Evolutionary conservation across 2,797 vertebrate genomes (phyloP).

Genomic region (Nyctalus aviator): DNA sequence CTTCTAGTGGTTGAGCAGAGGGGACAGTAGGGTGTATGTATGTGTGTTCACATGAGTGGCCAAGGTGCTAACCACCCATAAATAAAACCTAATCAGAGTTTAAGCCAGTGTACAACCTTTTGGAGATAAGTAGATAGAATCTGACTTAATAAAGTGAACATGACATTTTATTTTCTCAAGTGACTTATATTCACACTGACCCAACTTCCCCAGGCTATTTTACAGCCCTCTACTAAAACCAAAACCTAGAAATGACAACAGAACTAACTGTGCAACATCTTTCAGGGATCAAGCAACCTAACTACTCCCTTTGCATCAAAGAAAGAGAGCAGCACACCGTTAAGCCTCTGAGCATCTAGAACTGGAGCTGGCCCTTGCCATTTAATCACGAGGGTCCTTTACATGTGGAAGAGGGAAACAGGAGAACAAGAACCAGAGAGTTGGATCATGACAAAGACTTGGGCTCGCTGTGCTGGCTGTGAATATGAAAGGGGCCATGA

Average conservation of each 20-base stretch:
- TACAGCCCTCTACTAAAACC: not conserved
- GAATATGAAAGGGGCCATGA: not conserved
- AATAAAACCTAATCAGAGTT: slow-evolving; percentile 8
- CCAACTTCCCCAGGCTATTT: not conserved
- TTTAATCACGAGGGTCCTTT: not conserved
- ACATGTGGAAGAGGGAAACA: not conserved
- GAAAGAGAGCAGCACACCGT: not conserved
- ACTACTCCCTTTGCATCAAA: not conserved
- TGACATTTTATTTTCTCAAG: slow-evolving; percentile 18
- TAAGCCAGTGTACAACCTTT: not conserved
- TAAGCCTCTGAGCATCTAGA: not conserved
- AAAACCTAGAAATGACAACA: slow-evolving; percentile 32
- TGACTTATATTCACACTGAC: not conserved
- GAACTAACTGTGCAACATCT: not conserved
- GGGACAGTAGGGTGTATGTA: not conserved
- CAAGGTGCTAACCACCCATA: not conserved
- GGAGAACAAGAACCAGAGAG: not conserved
- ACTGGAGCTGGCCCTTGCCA: not conserved
- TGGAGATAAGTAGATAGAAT: not conserved
- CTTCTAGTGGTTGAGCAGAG: not conserved
- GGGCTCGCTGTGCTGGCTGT: not conserved
- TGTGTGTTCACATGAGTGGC: not conserved
- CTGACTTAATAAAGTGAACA: slow-evolving; percentile 8
- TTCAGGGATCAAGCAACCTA: not conserved
- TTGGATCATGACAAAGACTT: not conserved